Conservation (phyloP, 92 coral and sea anemone genomes). For the Porites evermanni region DNA sequence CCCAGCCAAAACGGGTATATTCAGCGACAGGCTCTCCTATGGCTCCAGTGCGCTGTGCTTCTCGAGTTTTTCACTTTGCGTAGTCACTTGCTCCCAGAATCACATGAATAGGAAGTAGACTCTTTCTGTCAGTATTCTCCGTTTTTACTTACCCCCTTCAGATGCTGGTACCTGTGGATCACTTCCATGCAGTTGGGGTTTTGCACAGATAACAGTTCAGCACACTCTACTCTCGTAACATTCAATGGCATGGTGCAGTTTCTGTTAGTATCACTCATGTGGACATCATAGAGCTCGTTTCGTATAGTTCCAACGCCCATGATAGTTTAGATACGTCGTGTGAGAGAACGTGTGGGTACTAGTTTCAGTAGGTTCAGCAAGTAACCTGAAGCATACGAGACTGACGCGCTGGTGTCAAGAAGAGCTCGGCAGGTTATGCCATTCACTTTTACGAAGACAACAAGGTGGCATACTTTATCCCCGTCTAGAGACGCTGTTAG, state of each 20-base stretch:
- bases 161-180: conserved; percentile 53
- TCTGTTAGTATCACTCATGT: conserved; percentile 61
- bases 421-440: conserved; percentile 61
- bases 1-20: conserved; percentile 66
- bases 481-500: conserved; percentile 52
- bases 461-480: conserved; percentile 56
- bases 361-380: conserved; percentile 43
- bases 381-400: conserved; percentile 53
- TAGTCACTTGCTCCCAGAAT: conserved; percentile 70
- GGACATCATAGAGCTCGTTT: conserved; percentile 46
- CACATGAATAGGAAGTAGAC: conserved; percentile 60
- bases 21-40: conserved; percentile 63
- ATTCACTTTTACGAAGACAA: conserved; percentile 50
- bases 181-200: conserved; percentile 52
- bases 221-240: conserved; percentile 55
- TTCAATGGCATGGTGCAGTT: conserved; percentile 37
- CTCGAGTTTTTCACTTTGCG: conserved; percentile 62
- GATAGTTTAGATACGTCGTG: conserved; percentile 58
- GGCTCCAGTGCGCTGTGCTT: conserved; percentile 57
- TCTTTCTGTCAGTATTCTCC: conserved; percentile 65
- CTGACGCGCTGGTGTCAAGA: conserved; percentile 55
- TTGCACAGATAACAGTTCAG: conserved; percentile 55
- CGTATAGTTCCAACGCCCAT: conserved; percentile 51
- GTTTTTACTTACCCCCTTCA: conserved; percentile 48
- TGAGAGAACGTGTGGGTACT: conserved; percentile 48